Percentiles rank a stretch among this genome's conserved stretches.
Conservation (phyloP, 2,797 vertebrate genomes). For the Synanceia verrucosa region DNA sequence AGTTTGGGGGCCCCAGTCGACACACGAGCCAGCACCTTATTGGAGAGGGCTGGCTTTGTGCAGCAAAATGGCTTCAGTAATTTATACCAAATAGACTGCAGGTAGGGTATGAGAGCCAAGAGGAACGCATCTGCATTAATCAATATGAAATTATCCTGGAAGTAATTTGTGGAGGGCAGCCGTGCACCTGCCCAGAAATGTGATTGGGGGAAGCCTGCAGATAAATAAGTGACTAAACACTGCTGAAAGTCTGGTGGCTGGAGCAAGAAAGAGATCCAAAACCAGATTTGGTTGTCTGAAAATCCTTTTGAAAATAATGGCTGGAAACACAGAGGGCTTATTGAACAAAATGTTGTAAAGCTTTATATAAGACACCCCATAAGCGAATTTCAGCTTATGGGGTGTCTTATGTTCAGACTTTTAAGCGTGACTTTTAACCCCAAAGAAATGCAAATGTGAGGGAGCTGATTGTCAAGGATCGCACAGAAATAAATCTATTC, state of each 20-base stretch:
- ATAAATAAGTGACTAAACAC: conserved; percentile 69
- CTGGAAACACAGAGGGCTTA: conserved; percentile 4
- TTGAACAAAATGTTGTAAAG: conserved; percentile 12
- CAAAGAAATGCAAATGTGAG: conserved; percentile 57
- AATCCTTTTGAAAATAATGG: conserved; percentile 19
- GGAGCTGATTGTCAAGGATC: conserved; percentile 35
- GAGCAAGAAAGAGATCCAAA: conserved; percentile 47
- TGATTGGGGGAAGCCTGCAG: conserved; percentile 69
- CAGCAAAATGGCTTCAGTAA: conserved; percentile 93
- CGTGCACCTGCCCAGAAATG: conserved; percentile 80
- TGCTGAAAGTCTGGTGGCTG: conserved; percentile 52
- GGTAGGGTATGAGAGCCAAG: conserved; percentile 87
- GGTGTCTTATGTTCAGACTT: too few species aligned
- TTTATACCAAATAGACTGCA: conserved; percentile 94
- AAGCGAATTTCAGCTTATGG: neutral
- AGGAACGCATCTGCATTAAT: conserved; percentile 90
- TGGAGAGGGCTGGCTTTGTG: conserved; percentile 90
- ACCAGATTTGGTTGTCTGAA: conserved; percentile 44
- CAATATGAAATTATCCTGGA: conserved; percentile 87
- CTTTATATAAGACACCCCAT: neutral
- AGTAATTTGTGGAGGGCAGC: conserved; percentile 81
- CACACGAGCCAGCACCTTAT: conserved; percentile 96
- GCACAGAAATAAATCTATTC: conserved; percentile 65
- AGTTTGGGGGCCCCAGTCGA: conserved; percentile 94
- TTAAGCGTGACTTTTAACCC: neutral